Evolutionary conservation across 2,888 invertebrate species (phyloP), one percentile per base, ranked within the genome.

Genomic region (Agrypnus murinus): DNA sequence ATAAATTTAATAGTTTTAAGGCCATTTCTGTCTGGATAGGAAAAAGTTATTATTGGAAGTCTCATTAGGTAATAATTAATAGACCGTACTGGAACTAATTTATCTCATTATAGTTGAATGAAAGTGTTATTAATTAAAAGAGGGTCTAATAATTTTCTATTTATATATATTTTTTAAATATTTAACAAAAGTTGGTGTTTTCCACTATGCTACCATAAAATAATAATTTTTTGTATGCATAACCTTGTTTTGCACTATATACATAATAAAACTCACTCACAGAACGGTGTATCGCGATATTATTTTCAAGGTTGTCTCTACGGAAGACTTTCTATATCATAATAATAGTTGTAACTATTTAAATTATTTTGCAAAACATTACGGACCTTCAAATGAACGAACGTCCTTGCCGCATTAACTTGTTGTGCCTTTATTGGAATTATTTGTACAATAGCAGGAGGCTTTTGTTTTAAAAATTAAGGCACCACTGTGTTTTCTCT

Each of bases 291-390:
- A 17, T 50, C 34, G 32, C 9, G 12, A 53, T 32, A 9, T 53
- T 14, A 53, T 32, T 32, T 15, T 34, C 53, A 53, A 53, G 53
- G 53, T 15, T 34, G 53, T 53, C 32, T 53, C 53, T 15, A 15
- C 32, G 48, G 48, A 48, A 48, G 48, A 53, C 32, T 53, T 32
- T 53, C 32, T 53, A n/a, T 53, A n/a, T 50, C 40, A 50, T 50
- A 8, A 25, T 12, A 31, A 34, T 14, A 32, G 32, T 53, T 53
- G 32, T 34, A 53, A 34, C 34, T 32, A 32, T 53, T 31, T 34
- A 8, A 32, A 15, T 53, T 53, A 53, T 53, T 25, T 53, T 53
- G 32, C 53, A 53, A n/a, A 53, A 53, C 53, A 53, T 7, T 14
- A n/a, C 12, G 12, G 53, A 10, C 53, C 53, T 53, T 53, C 53